These are phyloP conservation scores for Lanistes nyassanus DNA, from an alignment of 1,140 invertebrate genomes.

Conservation along the genomic window DNA sequence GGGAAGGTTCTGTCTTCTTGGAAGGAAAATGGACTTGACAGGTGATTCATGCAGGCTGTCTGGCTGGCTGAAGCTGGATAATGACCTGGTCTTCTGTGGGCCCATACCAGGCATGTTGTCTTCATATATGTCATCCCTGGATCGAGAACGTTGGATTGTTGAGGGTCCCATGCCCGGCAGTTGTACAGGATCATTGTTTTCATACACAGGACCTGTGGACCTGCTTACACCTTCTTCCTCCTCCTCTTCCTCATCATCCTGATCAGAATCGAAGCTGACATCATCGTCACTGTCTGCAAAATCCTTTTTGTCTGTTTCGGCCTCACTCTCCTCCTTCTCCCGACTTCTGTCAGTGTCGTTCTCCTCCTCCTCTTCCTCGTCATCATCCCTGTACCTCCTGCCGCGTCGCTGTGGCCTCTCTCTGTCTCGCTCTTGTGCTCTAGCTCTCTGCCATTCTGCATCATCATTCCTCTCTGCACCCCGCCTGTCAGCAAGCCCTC, in stretches of 20 bases:
- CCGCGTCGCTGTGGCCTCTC: neutral
- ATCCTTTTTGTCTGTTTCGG: conserved; percentile 23
- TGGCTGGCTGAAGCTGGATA: conserved; percentile 49
- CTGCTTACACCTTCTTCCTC: neutral
- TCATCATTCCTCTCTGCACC: neutral
- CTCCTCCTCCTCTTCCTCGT: conserved; percentile 5
- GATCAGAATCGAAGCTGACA: conserved; percentile 18
- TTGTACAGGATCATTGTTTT: conserved; percentile 7
- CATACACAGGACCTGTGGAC: neutral
- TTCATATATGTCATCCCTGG: conserved; percentile 8
- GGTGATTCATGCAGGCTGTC: conserved; percentile 29
- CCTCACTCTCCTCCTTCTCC: conserved; percentile 12
- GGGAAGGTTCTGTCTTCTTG: conserved; percentile 27
- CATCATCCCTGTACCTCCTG: neutral
- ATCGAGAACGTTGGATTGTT: neutral
- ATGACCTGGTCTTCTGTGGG: conserved; percentile 31
- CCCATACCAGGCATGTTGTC: conserved; percentile 14
- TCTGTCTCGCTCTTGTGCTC: conserved; percentile 17
- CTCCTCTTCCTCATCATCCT: conserved; percentile 24
- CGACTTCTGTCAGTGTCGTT: neutral
- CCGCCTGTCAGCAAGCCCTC: neutral
- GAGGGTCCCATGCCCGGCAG: conserved; percentile 4
- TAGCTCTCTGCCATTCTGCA: neutral
- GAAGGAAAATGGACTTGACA: conserved; percentile 25
- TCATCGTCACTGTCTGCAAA: conserved; percentile 37